These are phyloP conservation scores for Pocota personata DNA, from an alignment of 2,888 invertebrate species.

Conservation along the genomic window DNA sequence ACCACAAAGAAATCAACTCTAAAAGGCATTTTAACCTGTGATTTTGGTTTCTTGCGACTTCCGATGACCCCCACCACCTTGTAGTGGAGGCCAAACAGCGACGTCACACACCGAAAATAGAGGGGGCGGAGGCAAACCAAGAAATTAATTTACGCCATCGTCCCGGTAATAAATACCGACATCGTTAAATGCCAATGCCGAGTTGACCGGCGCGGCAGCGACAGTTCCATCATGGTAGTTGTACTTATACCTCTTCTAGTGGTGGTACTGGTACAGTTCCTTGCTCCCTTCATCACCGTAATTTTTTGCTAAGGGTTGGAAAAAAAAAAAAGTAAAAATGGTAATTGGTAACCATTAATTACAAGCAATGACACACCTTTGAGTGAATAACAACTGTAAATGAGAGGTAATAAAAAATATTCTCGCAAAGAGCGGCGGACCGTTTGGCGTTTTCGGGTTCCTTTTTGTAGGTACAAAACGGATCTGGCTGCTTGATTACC, in stretches of 20 bases:
- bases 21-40: slow-evolving; percentile 57
- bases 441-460: slow-evolving; percentile 22
- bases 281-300: slow-evolving; percentile 28
- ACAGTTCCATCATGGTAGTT: slow-evolving; percentile 34
- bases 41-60: slow-evolving; percentile 55
- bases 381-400: slow-evolving; percentile 74
- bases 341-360: slow-evolving; percentile 74
- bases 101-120: slow-evolving; percentile 59
- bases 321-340: slow-evolving; percentile 63
- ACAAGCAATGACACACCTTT: slow-evolving; percentile 74
- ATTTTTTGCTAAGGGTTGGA: slow-evolving; percentile 6
- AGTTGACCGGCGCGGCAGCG: slow-evolving; percentile 59
- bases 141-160: slow-evolving; percentile 74
- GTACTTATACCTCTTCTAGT: neutral
- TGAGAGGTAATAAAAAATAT: slow-evolving; percentile 73
- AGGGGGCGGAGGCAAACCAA: slow-evolving; percentile 45
- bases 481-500: slow-evolving; percentile 61
- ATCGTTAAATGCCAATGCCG: slow-evolving; percentile 72
- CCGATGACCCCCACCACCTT: neutral
- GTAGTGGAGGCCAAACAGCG: neutral
- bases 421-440: slow-evolving; percentile 31
- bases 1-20: slow-evolving; percentile 50
- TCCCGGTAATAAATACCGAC: slow-evolving; percentile 72
- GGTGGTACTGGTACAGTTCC: slow-evolving; percentile 4
- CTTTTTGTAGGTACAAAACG: slow-evolving; percentile 60